Evolutionary conservation across 2,113 vertebrate species (phyloP), one percentile per base, ranked within the genome.

Genomic region (Brachyhypopomus gauderio): DNA sequence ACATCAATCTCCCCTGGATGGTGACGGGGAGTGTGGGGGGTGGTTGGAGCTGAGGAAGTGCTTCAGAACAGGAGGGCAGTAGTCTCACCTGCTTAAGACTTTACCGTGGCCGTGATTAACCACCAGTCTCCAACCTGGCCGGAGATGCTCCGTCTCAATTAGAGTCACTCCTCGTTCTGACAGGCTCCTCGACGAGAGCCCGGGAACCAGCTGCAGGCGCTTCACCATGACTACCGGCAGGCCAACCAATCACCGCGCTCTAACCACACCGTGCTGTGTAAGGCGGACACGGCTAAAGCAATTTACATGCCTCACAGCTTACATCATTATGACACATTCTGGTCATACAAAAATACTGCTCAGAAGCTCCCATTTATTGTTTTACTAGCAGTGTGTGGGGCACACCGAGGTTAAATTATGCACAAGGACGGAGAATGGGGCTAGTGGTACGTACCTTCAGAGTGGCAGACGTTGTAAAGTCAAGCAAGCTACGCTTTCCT

Each of bases 61-160:
- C 64, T 85, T 25, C 19, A 34, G 48, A 87, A 87, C 88, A 83
- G 86, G 82, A 90, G 81, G 45, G 86, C 83, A 85, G 84, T 70
- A 67, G 85, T 86, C 86, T 83, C 45, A 82, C 85, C 82, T 86
- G 89, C 85, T 87, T 87, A 84, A 86, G 87, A 89, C 86, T 90
- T 89, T 90, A 92, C 92, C 91, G 86, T 90, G 85, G 84, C 85
- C 85, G 85, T 93, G 92, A 93, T 93, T 92, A 93, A 92, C 90
- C 90, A 91, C 92, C 93, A 93, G 88, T 85, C 87, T 83, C 69
- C 85, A 59, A 78, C 90, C 88, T 84, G 83, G 86, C 88, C 85
- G 83, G 83, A 82, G 89, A 87, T 85, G 74, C 81, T 91, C 87
- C 36, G 86, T 88, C 87, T 90, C 86, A 87, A 87, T 80, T 79